phyloP scores from a whole-genome alignment of 2,888 invertebrate genomes.

The Myopa testacea region DNA sequence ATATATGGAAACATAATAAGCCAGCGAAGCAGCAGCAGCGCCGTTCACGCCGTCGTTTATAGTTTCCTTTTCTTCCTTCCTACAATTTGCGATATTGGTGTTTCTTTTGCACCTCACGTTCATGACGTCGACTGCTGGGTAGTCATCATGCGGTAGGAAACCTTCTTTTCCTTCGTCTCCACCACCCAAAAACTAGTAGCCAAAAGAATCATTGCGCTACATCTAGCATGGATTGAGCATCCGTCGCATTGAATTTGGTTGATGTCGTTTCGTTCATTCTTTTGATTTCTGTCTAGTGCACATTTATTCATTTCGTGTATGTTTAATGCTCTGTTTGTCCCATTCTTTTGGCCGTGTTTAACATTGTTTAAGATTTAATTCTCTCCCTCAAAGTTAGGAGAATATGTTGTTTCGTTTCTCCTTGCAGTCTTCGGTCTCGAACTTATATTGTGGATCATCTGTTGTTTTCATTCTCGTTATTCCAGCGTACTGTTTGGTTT shows the following conservation, averaged over 20 bases:
- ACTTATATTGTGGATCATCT: not conserved
- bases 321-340: constrained; percentile 33
- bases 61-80: constrained; percentile 43
- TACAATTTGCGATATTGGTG: constrained; percentile 13
- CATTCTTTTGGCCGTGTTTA: constrained; percentile 20
- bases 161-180: not conserved
- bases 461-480: constrained; percentile 40
- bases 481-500: not conserved
- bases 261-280: constrained; percentile 21
- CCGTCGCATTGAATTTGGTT: constrained; percentile 16
- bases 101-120: constrained; percentile 40
- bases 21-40: constrained; percentile 30
- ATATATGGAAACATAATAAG: constrained; percentile 46
- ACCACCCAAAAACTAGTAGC: not conserved
- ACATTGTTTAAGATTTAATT: not conserved
- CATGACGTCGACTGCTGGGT: constrained; percentile 27
- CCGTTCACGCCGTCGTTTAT: constrained; percentile 21
- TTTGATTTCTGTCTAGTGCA: constrained; percentile 7
- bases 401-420: constrained; percentile 32
- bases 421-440: constrained; percentile 28
- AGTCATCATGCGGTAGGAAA: constrained; percentile 12
- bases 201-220: constrained; percentile 17
- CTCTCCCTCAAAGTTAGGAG: not conserved
- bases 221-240: constrained; percentile 4
- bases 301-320: not conserved